A percentile compares a stretch with the other conserved stretches of the same genome.
phyloP scores from a whole-genome alignment of 2,797 vertebrate genomes.

The Crenichthys baileyi region DNA sequence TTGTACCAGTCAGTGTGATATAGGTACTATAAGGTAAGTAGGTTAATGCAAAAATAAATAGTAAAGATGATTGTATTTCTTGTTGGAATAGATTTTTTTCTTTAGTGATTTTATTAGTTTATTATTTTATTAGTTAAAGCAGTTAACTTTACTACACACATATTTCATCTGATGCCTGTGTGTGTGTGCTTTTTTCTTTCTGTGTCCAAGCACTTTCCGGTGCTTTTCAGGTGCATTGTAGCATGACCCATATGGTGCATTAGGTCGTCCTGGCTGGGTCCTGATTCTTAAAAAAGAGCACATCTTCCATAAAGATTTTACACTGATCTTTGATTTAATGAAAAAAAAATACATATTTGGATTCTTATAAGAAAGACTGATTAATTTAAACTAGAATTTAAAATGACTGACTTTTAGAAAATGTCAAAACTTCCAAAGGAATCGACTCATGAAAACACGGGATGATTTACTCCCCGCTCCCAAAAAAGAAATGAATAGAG shows the following conservation, averaged over 20 bases:
- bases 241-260: neutral
- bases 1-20: neutral
- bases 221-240: neutral
- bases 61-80: neutral
- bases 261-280: neutral
- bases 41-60: neutral
- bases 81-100: neutral
- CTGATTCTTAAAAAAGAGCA: conserved; percentile 4
- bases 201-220: conserved; percentile 1
- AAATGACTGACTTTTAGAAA: neutral
- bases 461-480: too few species aligned
- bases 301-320: neutral
- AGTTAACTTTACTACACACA: neutral
- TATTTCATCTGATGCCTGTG: neutral
- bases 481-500: conserved; percentile 3
- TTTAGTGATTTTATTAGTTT: neutral
- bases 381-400: neutral
- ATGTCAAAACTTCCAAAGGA: neutral
- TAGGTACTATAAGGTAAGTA: neutral
- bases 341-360: neutral
- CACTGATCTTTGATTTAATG: neutral
- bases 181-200: neutral
- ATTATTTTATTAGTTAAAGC: neutral
- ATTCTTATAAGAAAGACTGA: neutral
- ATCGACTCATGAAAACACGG: neutral